These are phyloP conservation scores for Leptobrachium ailaonicum DNA, from an alignment of 2,113 vertebrate genomes.

Conservation along the genomic window DNA sequence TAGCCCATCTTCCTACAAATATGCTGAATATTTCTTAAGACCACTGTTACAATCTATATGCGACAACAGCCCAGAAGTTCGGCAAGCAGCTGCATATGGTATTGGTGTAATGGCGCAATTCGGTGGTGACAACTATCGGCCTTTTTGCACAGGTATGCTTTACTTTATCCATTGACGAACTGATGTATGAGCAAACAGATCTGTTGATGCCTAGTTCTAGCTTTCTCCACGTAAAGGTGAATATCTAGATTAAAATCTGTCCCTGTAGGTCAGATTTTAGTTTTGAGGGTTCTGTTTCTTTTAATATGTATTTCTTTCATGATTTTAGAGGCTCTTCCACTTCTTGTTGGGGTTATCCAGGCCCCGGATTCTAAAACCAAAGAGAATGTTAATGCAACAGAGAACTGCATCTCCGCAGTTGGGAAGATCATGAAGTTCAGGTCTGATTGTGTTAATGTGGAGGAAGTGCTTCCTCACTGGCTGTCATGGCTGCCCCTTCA, in stretches of 20 bases:
- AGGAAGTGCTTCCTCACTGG: slow-evolving; percentile 95
- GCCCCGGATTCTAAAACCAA: slow-evolving; percentile 87
- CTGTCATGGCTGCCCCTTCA: slow-evolving; percentile 94
- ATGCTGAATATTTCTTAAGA: slow-evolving; percentile 87
- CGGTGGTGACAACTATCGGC: slow-evolving; percentile 91
- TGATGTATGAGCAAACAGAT: too few relatives aligned
- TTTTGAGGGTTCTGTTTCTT: background rate
- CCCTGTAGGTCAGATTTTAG: too few relatives aligned
- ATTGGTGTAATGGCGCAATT: slow-evolving; percentile 95
- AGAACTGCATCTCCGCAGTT: slow-evolving; percentile 98
- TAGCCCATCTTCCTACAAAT: slow-evolving; percentile 95
- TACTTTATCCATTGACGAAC: background rate
- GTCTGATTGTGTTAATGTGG: slow-evolving; percentile 89
- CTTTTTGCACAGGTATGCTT: slow-evolving; percentile 86
- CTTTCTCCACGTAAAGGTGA: too few relatives aligned
- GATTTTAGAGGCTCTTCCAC: slow-evolving; percentile 85
- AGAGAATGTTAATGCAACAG: slow-evolving; percentile 95
- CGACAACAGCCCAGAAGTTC: slow-evolving; percentile 89
- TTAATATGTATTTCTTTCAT: background rate
- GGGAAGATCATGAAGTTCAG: slow-evolving; percentile 95
- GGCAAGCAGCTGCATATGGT: slow-evolving; percentile 94
- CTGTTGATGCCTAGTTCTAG: too few relatives aligned
- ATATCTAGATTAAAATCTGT: too few relatives aligned
- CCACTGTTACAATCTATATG: slow-evolving; percentile 90
- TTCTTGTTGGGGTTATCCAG: slow-evolving; percentile 91